Evolutionary conservation across 2,113 vertebrate genomes (phyloP).

Genomic region (Halichoerus grypus): DNA sequence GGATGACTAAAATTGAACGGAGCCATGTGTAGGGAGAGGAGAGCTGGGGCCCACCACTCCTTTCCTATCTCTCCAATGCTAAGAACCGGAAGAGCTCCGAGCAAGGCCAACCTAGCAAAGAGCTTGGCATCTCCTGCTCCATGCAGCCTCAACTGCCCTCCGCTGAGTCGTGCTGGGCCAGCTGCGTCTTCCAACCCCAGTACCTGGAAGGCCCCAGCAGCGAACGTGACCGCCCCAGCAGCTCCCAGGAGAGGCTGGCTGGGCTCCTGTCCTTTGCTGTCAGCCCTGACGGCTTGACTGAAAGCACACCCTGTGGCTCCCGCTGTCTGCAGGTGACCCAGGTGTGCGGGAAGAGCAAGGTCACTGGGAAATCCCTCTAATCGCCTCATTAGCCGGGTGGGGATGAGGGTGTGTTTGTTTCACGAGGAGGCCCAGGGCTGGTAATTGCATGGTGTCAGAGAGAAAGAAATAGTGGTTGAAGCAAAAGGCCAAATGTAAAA

Average conservation of each 20-base stretch:
- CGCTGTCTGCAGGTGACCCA: constrained; percentile 69
- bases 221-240: accelerated
- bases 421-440: constrained; percentile 33
- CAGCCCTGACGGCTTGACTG: not conserved
- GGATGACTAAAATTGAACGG: not conserved
- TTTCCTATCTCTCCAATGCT: not conserved
- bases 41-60: accelerated
- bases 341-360: constrained; percentile 62
- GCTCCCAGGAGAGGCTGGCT: constrained; percentile 35
- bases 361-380: constrained; percentile 60
- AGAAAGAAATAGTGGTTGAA: constrained; percentile 37
- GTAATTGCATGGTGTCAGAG: constrained; percentile 32
- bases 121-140: not conserved
- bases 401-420: constrained; percentile 12
- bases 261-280: constrained; percentile 60
- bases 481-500: constrained; percentile 51
- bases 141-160: not conserved
- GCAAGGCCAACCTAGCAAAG: not conserved
- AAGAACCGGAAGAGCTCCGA: not conserved
- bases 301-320: not conserved
- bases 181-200: not conserved
- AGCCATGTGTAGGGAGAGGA: not conserved
- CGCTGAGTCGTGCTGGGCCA: accelerated
- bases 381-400: constrained; percentile 69
- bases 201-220: not conserved